phyloP scores from a whole-genome alignment of 2,113 vertebrate genomes.

The Gymnocephalus cernua region DNA sequence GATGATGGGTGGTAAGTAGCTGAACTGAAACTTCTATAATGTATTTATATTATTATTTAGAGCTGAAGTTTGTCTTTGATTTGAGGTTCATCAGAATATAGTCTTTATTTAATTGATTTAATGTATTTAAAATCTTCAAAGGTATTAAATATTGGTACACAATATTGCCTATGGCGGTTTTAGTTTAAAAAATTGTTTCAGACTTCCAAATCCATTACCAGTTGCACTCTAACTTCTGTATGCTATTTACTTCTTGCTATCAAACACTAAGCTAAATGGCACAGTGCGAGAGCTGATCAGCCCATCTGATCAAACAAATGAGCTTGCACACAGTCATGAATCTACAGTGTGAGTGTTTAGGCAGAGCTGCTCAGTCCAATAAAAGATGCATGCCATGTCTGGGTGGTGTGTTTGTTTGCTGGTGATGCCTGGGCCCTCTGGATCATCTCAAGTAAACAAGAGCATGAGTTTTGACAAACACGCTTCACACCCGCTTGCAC shows the following conservation, averaged over 20 bases:
- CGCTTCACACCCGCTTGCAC: conserved; percentile 69
- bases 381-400: conserved; percentile 73
- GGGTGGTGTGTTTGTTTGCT: conserved; percentile 59
- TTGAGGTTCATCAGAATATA: not conserved
- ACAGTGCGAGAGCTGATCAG: conserved; percentile 51
- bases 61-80: not conserved
- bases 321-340: conserved; percentile 18
- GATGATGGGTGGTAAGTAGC: conserved; percentile 87
- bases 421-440: conserved; percentile 63
- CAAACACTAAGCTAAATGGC: conserved; percentile 33
- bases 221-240: not conserved
- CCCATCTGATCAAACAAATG: conserved; percentile 57
- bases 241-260: conserved; percentile 11
- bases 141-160: conserved; percentile 1
- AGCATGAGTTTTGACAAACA: conserved; percentile 76
- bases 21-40: not conserved
- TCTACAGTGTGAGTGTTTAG: conserved; percentile 34
- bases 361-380: conserved; percentile 62
- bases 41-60: not conserved
- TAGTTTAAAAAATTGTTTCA: not conserved
- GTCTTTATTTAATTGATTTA: not conserved
- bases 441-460: conserved; percentile 75
- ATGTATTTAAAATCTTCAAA: not conserved
- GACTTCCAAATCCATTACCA: not conserved
- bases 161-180: not conserved